A percentile compares a stretch with the other conserved stretches of the same genome.
Conservation (phyloP, 2,113 vertebrate genomes). For the Proteles cristata region DNA sequence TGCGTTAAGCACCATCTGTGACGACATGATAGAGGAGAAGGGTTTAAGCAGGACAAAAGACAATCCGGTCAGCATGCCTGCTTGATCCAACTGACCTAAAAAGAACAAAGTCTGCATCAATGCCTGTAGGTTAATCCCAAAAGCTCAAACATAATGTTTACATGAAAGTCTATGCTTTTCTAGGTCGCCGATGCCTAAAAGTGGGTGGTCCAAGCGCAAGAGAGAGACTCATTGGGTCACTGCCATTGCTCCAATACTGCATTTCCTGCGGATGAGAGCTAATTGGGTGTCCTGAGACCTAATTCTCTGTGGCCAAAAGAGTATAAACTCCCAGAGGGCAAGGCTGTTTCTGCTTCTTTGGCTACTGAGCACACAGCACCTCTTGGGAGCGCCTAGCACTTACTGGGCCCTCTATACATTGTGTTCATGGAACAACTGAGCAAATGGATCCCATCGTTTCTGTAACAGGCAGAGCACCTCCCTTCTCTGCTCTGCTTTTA, state of each 20-base stretch:
- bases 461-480: not conserved
- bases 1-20: not conserved
- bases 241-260: not conserved
- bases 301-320: not conserved
- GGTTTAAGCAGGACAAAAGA: slow-evolving; percentile 9
- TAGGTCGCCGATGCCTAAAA: not conserved
- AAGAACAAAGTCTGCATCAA: slow-evolving; percentile 26
- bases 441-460: not conserved
- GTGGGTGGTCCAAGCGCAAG: not conserved
- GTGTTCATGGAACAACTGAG: not conserved
- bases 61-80: not conserved
- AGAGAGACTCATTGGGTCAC: not conserved
- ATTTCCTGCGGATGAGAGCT: not conserved
- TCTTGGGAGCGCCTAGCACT: not conserved
- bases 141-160: not conserved
- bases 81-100: slow-evolving; percentile 67
- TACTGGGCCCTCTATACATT: not conserved
- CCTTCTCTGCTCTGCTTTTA: not conserved
- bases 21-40: not conserved
- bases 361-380: rapidly evolving
- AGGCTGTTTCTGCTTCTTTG: not conserved
- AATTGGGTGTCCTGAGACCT: not conserved
- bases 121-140: slow-evolving; percentile 55
- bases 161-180: not conserved
- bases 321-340: not conserved